phyloP scores from a whole-genome alignment of 2,888 invertebrate species.

The Drosophila percnosoma region DNA sequence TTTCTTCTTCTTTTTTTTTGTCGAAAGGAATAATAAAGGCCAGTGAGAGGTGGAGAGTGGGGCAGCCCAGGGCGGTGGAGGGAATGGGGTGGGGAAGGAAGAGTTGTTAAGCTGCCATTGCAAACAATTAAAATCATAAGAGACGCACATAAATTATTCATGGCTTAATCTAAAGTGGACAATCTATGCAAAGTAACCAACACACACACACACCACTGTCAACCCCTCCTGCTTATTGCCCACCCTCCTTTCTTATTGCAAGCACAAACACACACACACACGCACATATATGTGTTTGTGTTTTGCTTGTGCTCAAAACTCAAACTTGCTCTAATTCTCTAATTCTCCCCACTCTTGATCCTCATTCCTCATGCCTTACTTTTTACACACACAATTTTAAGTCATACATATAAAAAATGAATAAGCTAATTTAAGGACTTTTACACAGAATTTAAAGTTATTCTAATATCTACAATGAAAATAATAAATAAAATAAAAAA shows the following conservation, averaged over 20 bases:
- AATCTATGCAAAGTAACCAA: constrained; percentile 82
- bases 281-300: not conserved
- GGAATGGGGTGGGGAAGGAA: constrained; percentile 29
- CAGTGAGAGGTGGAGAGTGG: constrained; percentile 24
- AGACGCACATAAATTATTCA: constrained; percentile 84
- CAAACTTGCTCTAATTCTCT: constrained; percentile 2
- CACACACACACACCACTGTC: constrained; percentile 28
- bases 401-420: not conserved
- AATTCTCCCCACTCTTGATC: not conserved
- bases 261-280: not conserved
- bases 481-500: not conserved
- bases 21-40: constrained; percentile 66
- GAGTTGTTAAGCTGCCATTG: constrained; percentile 82
- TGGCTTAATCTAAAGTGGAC: constrained; percentile 84
- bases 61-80: not conserved
- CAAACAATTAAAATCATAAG: constrained; percentile 84
- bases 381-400: not conserved
- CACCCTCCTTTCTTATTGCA: not conserved
- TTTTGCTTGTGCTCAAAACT: constrained; percentile 23
- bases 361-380: not conserved
- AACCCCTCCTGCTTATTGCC: not conserved
- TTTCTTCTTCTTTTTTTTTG: constrained; percentile 23
- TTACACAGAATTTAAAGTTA: not conserved
- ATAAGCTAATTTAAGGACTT: not conserved
- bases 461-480: rapidly evolving